These are phyloP conservation scores for Austrolebias charrua DNA, from an alignment of 2,797 vertebrate species.

Conservation along the genomic window DNA sequence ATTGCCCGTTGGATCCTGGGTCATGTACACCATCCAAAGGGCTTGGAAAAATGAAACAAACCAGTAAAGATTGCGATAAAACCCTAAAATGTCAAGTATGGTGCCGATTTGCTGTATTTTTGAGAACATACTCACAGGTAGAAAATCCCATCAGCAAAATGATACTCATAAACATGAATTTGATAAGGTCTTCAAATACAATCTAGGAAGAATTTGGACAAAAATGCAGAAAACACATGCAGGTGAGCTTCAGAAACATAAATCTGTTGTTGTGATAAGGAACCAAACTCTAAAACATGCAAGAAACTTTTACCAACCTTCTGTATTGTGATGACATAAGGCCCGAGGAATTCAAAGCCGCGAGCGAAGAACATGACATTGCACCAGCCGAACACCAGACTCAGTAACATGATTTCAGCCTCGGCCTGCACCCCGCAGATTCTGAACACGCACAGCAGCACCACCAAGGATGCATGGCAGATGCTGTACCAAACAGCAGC, in stretches of 20 bases:
- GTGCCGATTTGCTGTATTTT: neutral
- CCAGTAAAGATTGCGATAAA: neutral
- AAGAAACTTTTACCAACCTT: constrained; percentile 80
- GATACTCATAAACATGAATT: constrained; percentile 93
- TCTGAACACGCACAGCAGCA: constrained; percentile 88
- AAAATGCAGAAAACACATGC: constrained; percentile 20
- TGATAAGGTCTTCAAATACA: constrained; percentile 93
- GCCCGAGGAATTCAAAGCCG: constrained; percentile 95
- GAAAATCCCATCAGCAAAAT: constrained; percentile 93
- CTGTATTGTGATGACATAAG: constrained; percentile 97
- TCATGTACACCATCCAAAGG: constrained; percentile 82
- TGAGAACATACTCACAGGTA: constrained; percentile 81
- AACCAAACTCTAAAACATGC: neutral
- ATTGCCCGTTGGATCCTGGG: constrained; percentile 68
- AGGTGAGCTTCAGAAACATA: constrained; percentile 20
- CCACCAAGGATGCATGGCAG: constrained; percentile 87
- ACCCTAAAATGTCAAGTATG: neutral
- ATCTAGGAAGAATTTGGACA: constrained; percentile 80
- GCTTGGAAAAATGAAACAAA: constrained; percentile 55
- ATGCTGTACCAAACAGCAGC: constrained; percentile 75
- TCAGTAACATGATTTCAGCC: constrained; percentile 85
- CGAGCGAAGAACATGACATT: constrained; percentile 95
- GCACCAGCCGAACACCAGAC: constrained; percentile 92
- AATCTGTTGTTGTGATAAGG: constrained; percentile 13
- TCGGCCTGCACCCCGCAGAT: constrained; percentile 83